phyloP scores from a whole-genome alignment of 1,140 invertebrate species.

The Drosophila mojavensis region DNA sequence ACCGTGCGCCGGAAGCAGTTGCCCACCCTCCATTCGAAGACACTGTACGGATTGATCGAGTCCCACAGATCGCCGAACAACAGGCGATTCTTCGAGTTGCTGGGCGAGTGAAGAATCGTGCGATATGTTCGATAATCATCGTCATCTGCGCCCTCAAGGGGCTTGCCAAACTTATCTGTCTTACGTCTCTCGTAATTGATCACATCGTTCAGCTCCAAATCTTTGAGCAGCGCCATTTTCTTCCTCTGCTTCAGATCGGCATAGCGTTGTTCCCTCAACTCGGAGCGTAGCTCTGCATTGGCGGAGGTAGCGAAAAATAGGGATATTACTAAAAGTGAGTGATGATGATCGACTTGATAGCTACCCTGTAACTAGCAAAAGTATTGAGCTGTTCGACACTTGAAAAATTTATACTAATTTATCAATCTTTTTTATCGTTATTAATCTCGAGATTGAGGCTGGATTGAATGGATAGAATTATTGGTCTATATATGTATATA shows the following conservation, averaged over 20 bases:
- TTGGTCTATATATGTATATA: no score
- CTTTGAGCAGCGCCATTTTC: not conserved
- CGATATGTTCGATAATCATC: slow-evolving; percentile 19
- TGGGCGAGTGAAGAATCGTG: slow-evolving; percentile 22
- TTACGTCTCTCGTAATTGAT: not conserved
- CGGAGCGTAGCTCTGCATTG: slow-evolving; percentile 25
- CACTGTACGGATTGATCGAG: slow-evolving; percentile 45
- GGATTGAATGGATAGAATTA: no score
- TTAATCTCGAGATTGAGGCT: no score
- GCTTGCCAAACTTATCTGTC: slow-evolving; percentile 6
- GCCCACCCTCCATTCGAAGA: slow-evolving; percentile 13
- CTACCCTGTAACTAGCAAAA: no score
- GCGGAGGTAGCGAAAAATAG: no score
- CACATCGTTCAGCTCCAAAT: not conserved
- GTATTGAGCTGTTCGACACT: no score
- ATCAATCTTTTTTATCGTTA: no score
- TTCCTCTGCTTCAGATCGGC: not conserved
- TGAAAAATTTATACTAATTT: no score
- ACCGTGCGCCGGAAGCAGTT: not conserved
- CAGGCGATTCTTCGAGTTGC: slow-evolving; percentile 39
- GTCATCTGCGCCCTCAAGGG: not conserved
- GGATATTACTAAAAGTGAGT: no score
- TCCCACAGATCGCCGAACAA: slow-evolving; percentile 37
- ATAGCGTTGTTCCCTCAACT: not conserved
- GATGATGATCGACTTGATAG: no score